Evolutionary conservation across 2,888 invertebrate species (phyloP).

Genomic region (Drosophila robusta): DNA sequence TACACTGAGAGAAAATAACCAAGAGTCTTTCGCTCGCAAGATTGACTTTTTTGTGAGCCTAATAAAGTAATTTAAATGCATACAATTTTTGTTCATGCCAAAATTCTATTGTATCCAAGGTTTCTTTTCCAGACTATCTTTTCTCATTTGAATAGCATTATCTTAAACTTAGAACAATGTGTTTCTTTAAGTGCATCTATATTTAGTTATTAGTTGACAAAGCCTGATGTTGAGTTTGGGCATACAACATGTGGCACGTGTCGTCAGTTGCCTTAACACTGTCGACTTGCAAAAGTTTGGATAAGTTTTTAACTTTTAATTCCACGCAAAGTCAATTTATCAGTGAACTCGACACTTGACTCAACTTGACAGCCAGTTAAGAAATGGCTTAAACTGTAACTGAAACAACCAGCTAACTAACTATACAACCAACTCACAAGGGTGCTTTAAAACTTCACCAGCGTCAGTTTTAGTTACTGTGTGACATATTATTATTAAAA

Average conservation of each 20-base stretch:
- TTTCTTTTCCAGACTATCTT: too few species aligned
- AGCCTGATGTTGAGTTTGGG: neutral
- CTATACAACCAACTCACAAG: conserved; percentile 12
- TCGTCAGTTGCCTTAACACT: conserved; percentile 28
- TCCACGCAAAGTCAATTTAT: conserved; percentile 47
- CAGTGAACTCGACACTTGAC: conserved; percentile 37
- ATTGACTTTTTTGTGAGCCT: too few species aligned
- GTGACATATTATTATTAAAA: neutral
- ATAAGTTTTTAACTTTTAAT: conserved; percentile 56
- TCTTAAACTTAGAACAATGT: neutral
- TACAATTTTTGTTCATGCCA: neutral
- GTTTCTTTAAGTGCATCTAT: neutral
- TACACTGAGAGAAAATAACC: neutral
- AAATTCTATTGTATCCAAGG: neutral
- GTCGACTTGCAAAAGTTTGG: conserved; percentile 45
- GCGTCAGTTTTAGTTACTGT: neutral
- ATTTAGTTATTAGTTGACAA: neutral
- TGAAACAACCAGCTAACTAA: conserved; percentile 26
- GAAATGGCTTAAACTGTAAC: conserved; percentile 32
- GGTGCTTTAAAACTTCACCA: neutral
- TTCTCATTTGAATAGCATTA: neutral
- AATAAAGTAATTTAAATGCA: neutral
- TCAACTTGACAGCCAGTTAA: conserved; percentile 30
- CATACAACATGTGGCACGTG: conserved; percentile 53
- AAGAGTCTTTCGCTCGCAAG: neutral